Conservation (phyloP, 2,113 vertebrate genomes). For the Tonatia bakeri region DNA sequence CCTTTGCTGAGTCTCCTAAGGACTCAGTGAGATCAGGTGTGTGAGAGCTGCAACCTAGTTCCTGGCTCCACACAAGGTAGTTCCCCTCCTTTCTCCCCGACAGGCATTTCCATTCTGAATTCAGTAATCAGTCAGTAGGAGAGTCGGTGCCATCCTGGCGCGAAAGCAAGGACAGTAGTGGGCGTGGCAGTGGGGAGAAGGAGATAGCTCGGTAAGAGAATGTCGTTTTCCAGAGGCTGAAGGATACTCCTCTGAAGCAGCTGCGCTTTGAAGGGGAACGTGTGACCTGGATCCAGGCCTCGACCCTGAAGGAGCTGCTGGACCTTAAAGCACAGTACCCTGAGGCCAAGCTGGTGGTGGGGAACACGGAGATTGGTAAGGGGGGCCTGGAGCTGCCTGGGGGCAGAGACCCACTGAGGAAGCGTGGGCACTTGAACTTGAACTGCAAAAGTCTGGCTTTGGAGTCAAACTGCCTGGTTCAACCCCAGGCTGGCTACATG, state of each 20-base stretch:
- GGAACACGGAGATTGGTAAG: conserved; percentile 98
- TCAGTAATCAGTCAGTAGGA: background rate
- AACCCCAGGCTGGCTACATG: background rate
- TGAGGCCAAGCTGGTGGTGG: conserved; percentile 89
- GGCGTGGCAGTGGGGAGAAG: background rate
- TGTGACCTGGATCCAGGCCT: conserved; percentile 91
- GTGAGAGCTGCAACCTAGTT: rapidly evolving
- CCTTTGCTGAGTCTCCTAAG: rapidly evolving
- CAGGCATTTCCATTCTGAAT: background rate
- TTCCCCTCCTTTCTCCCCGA: rapidly evolving
- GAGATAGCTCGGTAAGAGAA: background rate
- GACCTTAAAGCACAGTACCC: conserved; percentile 88
- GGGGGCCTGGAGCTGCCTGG: too few species aligned
- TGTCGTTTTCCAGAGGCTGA: conserved; percentile 80
- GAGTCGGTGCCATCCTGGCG: rapidly evolving
- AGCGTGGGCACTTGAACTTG: background rate
- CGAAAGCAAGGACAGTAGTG: background rate
- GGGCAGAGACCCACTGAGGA: background rate
- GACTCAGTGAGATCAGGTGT: background rate
- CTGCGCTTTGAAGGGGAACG: conserved; percentile 87
- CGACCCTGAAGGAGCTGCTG: conserved; percentile 84
- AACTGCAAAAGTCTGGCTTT: background rate
- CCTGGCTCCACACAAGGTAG: rapidly evolving
- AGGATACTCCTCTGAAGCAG: conserved; percentile 73
- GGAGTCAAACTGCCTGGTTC: background rate